Conservation (phyloP, 2,797 vertebrate species). For the Cryptoblepharus egeriae region DNA sequence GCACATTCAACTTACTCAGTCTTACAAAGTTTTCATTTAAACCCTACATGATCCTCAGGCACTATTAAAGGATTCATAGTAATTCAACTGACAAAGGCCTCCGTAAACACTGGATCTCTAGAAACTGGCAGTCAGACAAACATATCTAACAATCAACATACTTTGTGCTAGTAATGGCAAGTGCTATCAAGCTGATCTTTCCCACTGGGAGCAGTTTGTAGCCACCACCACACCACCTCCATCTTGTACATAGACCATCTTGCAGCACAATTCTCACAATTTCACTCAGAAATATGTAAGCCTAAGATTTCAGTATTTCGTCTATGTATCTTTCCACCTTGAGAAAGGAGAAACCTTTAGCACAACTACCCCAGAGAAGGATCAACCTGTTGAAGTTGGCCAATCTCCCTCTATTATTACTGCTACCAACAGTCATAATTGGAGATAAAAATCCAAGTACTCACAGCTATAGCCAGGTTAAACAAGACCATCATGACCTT, state of each 20-base stretch:
- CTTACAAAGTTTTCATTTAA: background rate
- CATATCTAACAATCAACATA: background rate
- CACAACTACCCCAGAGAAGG: background rate
- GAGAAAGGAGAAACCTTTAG: background rate
- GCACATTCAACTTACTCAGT: background rate
- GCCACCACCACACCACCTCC: background rate
- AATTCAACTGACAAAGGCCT: background rate
- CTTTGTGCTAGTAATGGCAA: background rate
- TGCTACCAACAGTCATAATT: background rate
- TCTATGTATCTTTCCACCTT: background rate
- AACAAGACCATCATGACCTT: conserved; percentile 89
- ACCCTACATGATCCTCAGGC: background rate
- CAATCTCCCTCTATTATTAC: background rate
- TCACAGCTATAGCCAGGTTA: conserved; percentile 91
- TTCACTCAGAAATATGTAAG: background rate
- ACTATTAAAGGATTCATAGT: background rate
- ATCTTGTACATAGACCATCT: background rate
- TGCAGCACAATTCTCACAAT: background rate
- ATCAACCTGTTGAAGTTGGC: background rate
- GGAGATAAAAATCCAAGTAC: conserved; percentile 62
- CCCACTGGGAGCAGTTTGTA: background rate
- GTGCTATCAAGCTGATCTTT: background rate
- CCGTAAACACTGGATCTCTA: background rate
- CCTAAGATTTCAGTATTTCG: background rate
- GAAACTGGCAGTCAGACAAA: background rate